Percentiles rank a stretch among this genome's conserved stretches.
These are phyloP conservation scores for Eurois occulta DNA, from an alignment of 2,888 invertebrate genomes.

Conservation along the genomic window DNA sequence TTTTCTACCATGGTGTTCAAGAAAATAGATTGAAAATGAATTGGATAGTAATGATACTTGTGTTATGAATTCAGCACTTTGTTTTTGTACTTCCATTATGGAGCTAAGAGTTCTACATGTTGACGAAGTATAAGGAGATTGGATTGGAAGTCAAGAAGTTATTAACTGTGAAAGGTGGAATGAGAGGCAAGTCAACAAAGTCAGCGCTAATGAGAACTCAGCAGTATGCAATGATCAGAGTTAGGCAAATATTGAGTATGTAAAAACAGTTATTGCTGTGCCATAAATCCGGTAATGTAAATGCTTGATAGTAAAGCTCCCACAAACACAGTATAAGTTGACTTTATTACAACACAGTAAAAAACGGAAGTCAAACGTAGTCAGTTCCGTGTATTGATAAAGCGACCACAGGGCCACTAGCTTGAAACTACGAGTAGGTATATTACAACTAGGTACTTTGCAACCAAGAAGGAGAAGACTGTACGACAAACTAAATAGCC, in stretches of 20 bases:
- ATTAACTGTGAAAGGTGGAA: slow-evolving; percentile 6
- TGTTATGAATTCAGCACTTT: background rate
- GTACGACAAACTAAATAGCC: too few relatives aligned
- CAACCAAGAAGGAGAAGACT: background rate
- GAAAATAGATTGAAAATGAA: slow-evolving; percentile 46
- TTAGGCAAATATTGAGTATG: slow-evolving; percentile 2
- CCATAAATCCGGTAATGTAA: background rate
- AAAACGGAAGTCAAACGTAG: slow-evolving; percentile 28
- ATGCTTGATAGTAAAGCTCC: background rate
- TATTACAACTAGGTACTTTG: background rate
- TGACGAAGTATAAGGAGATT: background rate
- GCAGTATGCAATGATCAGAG: background rate
- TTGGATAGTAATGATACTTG: background rate
- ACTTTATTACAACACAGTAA: slow-evolving; percentile 18
- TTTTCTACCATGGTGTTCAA: slow-evolving; percentile 29
- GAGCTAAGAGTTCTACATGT: background rate
- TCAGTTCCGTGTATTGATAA: slow-evolving; percentile 14
- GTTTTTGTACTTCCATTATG: slow-evolving; percentile 10
- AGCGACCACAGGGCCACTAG: background rate
- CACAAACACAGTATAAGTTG: slow-evolving; percentile 5
- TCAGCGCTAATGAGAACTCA: background rate
- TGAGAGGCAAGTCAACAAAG: slow-evolving; percentile 9
- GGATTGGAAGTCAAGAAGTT: background rate
- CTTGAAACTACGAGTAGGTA: too few relatives aligned
- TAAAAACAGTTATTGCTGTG: background rate